Evolutionary conservation across 2,888 invertebrate species (phyloP), one percentile per base, ranked within the genome.

Genomic region (Drosophila anceps): DNA sequence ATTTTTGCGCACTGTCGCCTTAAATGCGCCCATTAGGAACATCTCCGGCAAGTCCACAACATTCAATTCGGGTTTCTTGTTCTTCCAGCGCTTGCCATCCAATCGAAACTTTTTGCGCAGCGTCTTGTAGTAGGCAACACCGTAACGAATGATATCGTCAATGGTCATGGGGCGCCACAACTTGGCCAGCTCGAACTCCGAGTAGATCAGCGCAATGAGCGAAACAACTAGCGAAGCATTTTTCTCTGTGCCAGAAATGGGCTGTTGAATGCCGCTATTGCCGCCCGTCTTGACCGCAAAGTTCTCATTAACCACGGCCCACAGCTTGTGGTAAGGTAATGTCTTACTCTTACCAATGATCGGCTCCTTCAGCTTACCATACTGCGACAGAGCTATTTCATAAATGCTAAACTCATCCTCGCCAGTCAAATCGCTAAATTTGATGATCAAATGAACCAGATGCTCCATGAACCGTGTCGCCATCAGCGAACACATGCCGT

Each of bases 131-230:
- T 91, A 91, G 18, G 87, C 87, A 2, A 76, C 78, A 0, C 92
- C 92, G 27, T 90, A 91, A 12, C 88, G 77, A 1, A 92, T 84
- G 3, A 93, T 78, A 24, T 92, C 91, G 50, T 96, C 95, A 1
- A 96, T 89, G 18, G 94, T 94, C 70, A 94, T 94, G 84, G 94
- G 93, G 0, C 94, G 94, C 96, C 96, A 96, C 61, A 94, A 93
- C 59, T 94, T 94, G 0, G 95, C 94, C 0, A 95, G 94, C 4
- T 95, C 95, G 75, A 96, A 95, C 83, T 95, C 94, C 0, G 95
- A 94, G 77, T 96, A 96, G 0, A 95, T 94, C 91, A 95, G 92
- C 4, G 95, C 94, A 8, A 95, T 93, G 0, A 95, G 92, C 0
- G 95, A 94, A 69, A 95, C 94, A 0, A 95, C 92, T 62, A 95